Percentiles rank a stretch among this genome's conserved stretches.
Conservation (phyloP, 2,888 invertebrate genomes). For the Heteromyza rotundicornis region DNA sequence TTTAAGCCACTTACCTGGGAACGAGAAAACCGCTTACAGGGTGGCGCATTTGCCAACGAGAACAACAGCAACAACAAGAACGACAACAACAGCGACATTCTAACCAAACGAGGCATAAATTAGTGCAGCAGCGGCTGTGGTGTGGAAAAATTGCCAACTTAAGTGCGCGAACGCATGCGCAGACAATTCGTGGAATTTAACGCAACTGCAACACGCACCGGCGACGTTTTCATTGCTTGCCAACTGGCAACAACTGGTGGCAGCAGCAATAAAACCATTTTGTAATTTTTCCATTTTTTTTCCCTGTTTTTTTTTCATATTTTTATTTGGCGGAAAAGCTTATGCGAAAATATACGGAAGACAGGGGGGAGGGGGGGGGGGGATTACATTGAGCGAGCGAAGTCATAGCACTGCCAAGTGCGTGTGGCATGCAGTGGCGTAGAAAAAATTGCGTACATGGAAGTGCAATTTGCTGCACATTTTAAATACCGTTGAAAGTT, state of each 20-base stretch:
- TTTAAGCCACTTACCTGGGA: conserved; percentile 11
- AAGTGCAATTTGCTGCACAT: too few relatives aligned
- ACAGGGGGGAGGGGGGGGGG: background rate
- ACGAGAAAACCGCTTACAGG: background rate
- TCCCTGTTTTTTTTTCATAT: background rate
- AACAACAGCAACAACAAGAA: conserved; percentile 15
- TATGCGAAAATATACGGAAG: background rate
- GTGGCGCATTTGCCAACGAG: conserved; percentile 10
- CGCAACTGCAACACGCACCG: conserved; percentile 16
- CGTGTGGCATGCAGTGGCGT: background rate
- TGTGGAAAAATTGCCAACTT: conserved; percentile 2
- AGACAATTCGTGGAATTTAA: conserved; percentile 12
- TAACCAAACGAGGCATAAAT: conserved; percentile 25
- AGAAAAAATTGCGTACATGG: background rate
- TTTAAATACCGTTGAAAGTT: background rate
- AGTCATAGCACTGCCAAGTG: conserved; percentile 1
- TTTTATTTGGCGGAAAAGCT: conserved; percentile 1
- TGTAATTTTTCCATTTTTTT: background rate
- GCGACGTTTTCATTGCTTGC: conserved; percentile 8
- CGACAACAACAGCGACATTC: conserved; percentile 17
- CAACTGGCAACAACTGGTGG: conserved; percentile 8
- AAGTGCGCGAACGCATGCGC: conserved; percentile 8
- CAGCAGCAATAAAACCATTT: conserved; percentile 21
- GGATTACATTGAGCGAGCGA: too few relatives aligned
- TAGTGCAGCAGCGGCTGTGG: conserved; percentile 9